phyloP scores from a whole-genome alignment of 2,113 vertebrate species.

The Benitochromis conjunctus region DNA sequence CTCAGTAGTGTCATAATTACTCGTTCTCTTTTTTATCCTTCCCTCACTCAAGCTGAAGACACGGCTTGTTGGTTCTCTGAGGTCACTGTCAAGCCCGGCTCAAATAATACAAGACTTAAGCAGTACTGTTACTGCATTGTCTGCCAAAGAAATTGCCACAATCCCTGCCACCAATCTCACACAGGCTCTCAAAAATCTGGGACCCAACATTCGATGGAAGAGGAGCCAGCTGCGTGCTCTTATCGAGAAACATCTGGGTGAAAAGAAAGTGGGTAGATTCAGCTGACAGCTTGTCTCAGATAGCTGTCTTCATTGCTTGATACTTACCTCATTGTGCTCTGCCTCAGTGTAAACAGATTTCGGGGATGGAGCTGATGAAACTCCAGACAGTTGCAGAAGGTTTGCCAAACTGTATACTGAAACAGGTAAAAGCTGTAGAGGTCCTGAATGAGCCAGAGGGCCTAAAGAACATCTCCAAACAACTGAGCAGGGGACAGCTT shows the following conservation, averaged over 20 bases:
- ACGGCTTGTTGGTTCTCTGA: conserved; percentile 27
- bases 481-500: conserved; percentile 54
- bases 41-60: conserved; percentile 47
- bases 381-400: conserved; percentile 40
- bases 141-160: conserved; percentile 16
- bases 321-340: background rate
- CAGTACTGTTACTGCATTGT: background rate
- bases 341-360: conserved; percentile 9
- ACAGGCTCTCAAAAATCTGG: conserved; percentile 12
- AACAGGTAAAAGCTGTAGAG: background rate
- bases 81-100: background rate
- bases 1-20: background rate
- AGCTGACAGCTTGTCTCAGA: background rate
- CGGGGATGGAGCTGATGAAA: conserved; percentile 21
- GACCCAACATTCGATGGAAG: conserved; percentile 13
- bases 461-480: conserved; percentile 38
- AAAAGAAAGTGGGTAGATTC: conserved; percentile 23
- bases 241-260: conserved; percentile 22
- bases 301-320: background rate
- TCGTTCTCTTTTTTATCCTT: background rate
- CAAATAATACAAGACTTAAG: conserved; percentile 30
- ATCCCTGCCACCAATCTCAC: background rate
- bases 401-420: conserved; percentile 43
- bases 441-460: conserved; percentile 28
- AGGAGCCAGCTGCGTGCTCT: conserved; percentile 32